Conservation (phyloP, 2,888 invertebrate genomes). For the Junonia oenone region DNA sequence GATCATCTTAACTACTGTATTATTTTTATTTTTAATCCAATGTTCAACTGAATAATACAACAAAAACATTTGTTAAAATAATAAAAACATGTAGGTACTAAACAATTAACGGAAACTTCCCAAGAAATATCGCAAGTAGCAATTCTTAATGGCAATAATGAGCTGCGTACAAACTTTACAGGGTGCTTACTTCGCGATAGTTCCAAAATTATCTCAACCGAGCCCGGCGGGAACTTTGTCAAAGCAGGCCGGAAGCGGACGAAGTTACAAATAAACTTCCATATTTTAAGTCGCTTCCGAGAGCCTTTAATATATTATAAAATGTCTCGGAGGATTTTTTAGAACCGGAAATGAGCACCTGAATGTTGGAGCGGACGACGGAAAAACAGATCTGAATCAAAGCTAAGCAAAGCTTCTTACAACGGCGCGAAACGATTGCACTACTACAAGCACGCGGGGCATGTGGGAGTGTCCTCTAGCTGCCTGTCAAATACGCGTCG, state of each 20-base stretch:
- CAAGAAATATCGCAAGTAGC: not conserved
- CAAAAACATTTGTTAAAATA: too few relatives aligned
- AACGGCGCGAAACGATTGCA: too few relatives aligned
- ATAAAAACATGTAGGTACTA: not conserved
- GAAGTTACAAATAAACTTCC: constrained; percentile 7
- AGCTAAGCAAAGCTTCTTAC: too few relatives aligned
- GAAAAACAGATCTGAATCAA: too few relatives aligned
- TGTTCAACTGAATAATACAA: too few relatives aligned
- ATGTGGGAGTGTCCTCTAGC: too few relatives aligned
- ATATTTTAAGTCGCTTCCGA: constrained; percentile 8
- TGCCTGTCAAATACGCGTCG: too few relatives aligned
- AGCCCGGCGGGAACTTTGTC: not conserved
- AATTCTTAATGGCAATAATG: not conserved
- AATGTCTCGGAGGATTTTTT: constrained; percentile 3
- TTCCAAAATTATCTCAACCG: constrained; percentile 1
- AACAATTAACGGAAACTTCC: not conserved
- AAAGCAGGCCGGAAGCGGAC: constrained; percentile 2
- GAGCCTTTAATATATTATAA: constrained; percentile 10
- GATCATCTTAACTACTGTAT: too few relatives aligned
- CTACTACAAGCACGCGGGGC: too few relatives aligned
- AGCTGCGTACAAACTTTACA: not conserved
- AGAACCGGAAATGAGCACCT: too few relatives aligned
- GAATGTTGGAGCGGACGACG: too few relatives aligned
- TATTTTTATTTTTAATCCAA: too few relatives aligned
- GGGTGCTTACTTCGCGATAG: not conserved